A percentile compares a stretch with the other conserved stretches of the same genome.
These are phyloP conservation scores for Hipparchia sbordonii DNA, from an alignment of 2,888 invertebrate species.

Conservation along the genomic window DNA sequence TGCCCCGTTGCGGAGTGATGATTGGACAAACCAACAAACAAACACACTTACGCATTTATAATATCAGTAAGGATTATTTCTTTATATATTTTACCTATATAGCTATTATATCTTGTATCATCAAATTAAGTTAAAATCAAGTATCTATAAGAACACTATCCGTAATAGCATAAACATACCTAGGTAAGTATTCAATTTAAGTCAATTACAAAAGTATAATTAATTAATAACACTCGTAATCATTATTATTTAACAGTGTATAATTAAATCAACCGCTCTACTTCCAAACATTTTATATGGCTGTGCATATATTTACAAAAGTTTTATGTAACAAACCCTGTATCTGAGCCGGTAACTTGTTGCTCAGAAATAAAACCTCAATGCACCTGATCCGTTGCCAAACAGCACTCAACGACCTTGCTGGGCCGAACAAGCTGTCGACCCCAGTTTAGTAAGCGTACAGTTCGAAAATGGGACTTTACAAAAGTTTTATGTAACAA, in stretches of 20 bases:
- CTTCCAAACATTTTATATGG: background rate
- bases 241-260: background rate
- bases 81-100: too few relatives aligned
- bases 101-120: too few relatives aligned
- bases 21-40: too few relatives aligned
- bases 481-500: too few relatives aligned
- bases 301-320: background rate
- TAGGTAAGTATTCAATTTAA: too few relatives aligned
- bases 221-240: background rate
- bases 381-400: constrained; percentile 17
- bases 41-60: too few relatives aligned
- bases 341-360: constrained; percentile 1
- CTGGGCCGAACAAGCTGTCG: background rate
- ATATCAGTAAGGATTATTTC: too few relatives aligned
- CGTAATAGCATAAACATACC: too few relatives aligned
- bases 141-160: too few relatives aligned
- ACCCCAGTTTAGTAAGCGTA: background rate
- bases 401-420: constrained; percentile 19
- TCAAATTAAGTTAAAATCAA: too few relatives aligned
- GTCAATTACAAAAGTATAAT: too few relatives aligned
- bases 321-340: background rate
- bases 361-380: constrained; percentile 6
- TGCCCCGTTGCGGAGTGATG: too few relatives aligned
- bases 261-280: background rate
- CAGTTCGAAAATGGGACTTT: background rate